phyloP scores from a whole-genome alignment of 2,113 vertebrate genomes.

The Heptranchias perlo region DNA sequence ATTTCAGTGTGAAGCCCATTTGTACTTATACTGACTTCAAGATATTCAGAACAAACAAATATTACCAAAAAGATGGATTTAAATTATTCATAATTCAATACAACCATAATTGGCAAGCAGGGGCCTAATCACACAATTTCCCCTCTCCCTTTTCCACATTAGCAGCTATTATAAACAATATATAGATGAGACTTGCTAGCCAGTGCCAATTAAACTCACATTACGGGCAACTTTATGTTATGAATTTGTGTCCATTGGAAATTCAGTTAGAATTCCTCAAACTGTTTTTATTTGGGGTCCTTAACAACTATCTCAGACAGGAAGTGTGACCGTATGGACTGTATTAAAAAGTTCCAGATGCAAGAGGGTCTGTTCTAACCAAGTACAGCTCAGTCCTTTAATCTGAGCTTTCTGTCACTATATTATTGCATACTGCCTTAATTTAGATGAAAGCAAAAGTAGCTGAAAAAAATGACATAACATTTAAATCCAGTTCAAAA shows the following conservation, averaged over 20 bases:
- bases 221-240: neutral
- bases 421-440: neutral
- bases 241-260: neutral
- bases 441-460: neutral
- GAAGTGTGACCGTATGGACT: neutral
- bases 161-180: neutral
- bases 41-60: neutral
- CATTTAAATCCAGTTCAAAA: neutral
- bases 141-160: neutral
- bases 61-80: neutral
- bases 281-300: slow-evolving; percentile 15
- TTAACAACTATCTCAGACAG: neutral
- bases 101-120: neutral
- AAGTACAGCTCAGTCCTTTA: neutral
- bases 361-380: neutral
- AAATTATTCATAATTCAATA: neutral
- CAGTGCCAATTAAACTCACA: neutral
- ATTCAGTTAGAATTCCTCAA: neutral
- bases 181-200: neutral
- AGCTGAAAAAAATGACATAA: neutral
- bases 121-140: neutral
- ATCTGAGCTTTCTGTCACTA: neutral
- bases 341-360: neutral
- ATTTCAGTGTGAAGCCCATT: neutral
- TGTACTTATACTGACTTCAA: neutral